Evolutionary conservation across 2,113 vertebrate genomes (phyloP).

Genomic region (Paedocypris sp.): DNA sequence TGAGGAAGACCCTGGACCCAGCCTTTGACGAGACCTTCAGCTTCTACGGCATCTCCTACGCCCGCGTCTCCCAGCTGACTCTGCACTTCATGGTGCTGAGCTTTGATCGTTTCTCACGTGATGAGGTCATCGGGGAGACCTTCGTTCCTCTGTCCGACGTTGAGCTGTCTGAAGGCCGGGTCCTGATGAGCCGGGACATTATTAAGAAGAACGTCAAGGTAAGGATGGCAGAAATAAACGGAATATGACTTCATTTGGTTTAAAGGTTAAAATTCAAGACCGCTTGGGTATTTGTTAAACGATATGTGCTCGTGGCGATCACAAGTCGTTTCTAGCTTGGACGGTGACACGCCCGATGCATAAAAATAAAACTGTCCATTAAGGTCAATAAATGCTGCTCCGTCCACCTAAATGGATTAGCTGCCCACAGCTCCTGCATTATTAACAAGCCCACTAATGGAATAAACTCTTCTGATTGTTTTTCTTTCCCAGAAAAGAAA

Average conservation of each 20-base stretch:
- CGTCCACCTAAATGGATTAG: not conserved
- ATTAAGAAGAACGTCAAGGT: constrained; percentile 93
- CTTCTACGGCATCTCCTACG: constrained; percentile 85
- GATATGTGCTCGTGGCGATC: too few species aligned
- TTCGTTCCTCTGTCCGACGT: constrained; percentile 79
- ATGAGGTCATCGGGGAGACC: constrained; percentile 93
- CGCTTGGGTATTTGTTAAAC: too few species aligned
- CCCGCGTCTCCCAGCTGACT: constrained; percentile 76
- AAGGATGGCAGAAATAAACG: too few species aligned
- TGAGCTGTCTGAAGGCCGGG: constrained; percentile 77
- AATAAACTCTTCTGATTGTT: not conserved
- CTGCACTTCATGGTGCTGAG: constrained; percentile 92
- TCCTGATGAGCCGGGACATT: constrained; percentile 90
- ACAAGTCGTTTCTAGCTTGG: not conserved
- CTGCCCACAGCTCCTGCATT: not conserved
- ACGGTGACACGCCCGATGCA: constrained; percentile 12
- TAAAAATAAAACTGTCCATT: not conserved
- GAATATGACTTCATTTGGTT: too few species aligned
- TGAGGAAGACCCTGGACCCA: constrained; percentile 92
- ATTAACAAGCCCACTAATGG: not conserved
- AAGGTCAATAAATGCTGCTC: constrained; percentile 9
- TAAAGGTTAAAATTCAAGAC: too few species aligned
- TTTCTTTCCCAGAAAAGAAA: not conserved
- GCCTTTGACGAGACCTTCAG: constrained; percentile 97
- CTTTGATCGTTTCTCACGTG: constrained; percentile 94